Base-by-base conservation (phyloP, 2,113 vertebrate species). In the Probosciger aterrimus region DNA sequence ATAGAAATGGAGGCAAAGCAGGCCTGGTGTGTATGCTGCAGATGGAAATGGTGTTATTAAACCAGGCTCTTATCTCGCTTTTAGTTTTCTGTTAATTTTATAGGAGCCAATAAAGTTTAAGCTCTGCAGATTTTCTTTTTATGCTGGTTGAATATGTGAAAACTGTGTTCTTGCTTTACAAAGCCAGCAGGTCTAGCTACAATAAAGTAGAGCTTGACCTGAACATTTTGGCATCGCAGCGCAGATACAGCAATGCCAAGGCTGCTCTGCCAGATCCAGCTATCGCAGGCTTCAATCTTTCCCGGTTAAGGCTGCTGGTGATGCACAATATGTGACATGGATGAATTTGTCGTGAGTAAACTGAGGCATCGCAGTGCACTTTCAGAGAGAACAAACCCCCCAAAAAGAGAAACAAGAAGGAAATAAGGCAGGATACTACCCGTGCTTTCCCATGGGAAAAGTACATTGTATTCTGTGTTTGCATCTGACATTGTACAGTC, bases 71-170 rank as follows among this genome's bases (percentile, higher is more conserved):
- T 94, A 76, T 96, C 90, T 96, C n/a, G 17, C 73, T 92, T 93
- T 59, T 87, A 85, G 84, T 96, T 95, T 96, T 91, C 91, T 93
- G 91, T 76, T 96, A 94, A 96, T 96, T 95, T 93, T 91, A 92
- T 93, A 44, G 92, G 74, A 67, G 19, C 74, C 18, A 75, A 44
- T 96, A 79, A 95, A 94, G 31, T 24, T 3, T 76, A 68, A 93
- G 28, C 15, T 65, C 57, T 82, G 47, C 70, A 82, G 41, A 35
- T 86, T 88, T 81, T 71, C 28, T 74, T 95, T 49, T 92, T 33
- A 44, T 76, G 24, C 55, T 57, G 14, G 30, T 49, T 80, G 43
- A 76, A 44, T 79, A 73, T 53, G 68, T 95, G 79, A 93, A 91
- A 95, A 82, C 24, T 55, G 6, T 39, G 25, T 76, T 82, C 28